A percentile compares a stretch with the other conserved stretches of the same genome.
phyloP scores from a whole-genome alignment of 1,140 invertebrate genomes.

The Drosophila virilis region DNA sequence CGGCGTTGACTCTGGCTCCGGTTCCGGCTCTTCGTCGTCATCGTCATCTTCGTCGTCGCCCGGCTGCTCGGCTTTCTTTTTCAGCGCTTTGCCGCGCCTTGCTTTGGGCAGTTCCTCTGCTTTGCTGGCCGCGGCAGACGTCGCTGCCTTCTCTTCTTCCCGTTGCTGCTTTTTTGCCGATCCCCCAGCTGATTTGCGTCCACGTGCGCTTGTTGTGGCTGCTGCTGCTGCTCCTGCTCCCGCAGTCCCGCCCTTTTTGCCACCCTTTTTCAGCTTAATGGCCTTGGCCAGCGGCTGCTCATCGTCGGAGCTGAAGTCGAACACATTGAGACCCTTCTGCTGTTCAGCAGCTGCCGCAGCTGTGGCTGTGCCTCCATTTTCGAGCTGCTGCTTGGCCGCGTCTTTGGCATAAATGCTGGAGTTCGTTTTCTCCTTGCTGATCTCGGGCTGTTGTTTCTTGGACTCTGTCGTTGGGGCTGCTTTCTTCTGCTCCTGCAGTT shows the following conservation, averaged over 20 bases:
- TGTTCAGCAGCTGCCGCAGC: constrained; percentile 13
- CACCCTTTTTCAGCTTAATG: constrained; percentile 78
- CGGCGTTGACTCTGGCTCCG: constrained; percentile 49
- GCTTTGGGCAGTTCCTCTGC: constrained; percentile 8
- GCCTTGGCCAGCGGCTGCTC: constrained; percentile 84
- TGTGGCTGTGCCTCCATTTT: constrained; percentile 55
- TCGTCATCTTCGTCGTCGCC: constrained; percentile 41
- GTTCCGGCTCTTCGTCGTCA: background rate
- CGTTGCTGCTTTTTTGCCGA: constrained; percentile 40
- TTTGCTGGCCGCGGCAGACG: background rate
- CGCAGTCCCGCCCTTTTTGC: constrained; percentile 48
- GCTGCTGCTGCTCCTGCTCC: constrained; percentile 10
- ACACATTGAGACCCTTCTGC: constrained; percentile 73
- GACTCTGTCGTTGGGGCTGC: constrained; percentile 9
- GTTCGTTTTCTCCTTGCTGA: constrained; percentile 70
- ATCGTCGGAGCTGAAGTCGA: constrained; percentile 84
- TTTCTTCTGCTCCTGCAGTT: constrained; percentile 10
- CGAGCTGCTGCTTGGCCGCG: constrained; percentile 69
- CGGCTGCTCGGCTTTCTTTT: constrained; percentile 23
- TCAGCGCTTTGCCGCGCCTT: constrained; percentile 25
- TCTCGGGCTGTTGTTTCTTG: constrained; percentile 27
- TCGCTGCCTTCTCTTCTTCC: constrained; percentile 4
- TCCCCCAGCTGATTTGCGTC: constrained; percentile 54
- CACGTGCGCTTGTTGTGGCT: constrained; percentile 36
- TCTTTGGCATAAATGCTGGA: constrained; percentile 81